A percentile compares a stretch with the other conserved stretches of the same genome.
Conservation (phyloP, 2,797 vertebrate species). For the Ibycter americanus region DNA sequence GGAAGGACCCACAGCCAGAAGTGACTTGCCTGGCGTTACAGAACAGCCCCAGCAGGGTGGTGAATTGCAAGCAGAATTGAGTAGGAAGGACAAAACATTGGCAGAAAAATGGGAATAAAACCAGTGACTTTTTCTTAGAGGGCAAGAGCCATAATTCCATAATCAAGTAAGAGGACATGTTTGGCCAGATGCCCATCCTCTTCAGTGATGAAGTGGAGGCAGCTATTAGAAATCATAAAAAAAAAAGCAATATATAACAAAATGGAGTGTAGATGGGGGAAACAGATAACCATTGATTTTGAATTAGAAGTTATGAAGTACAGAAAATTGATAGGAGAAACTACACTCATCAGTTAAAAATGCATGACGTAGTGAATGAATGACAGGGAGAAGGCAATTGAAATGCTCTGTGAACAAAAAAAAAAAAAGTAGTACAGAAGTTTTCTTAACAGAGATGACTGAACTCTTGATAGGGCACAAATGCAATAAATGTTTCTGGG, state of each 20-base stretch:
- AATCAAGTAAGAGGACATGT: background rate
- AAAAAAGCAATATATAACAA: background rate
- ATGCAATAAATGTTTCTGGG: background rate
- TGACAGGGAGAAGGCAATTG: background rate
- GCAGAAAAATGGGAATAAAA: background rate
- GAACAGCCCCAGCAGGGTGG: background rate
- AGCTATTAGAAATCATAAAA: background rate
- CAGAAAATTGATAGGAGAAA: background rate
- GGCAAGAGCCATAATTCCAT: background rate
- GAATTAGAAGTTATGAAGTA: slow-evolving; percentile 35
- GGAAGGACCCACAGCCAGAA: background rate
- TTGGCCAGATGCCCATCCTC: background rate
- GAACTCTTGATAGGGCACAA: background rate
- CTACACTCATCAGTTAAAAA: background rate
- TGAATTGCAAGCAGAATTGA: background rate
- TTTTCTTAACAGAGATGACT: background rate
- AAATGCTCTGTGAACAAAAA: background rate
- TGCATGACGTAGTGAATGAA: background rate
- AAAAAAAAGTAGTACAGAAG: background rate
- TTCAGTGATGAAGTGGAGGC: background rate
- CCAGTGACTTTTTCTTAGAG: background rate
- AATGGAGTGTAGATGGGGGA: background rate
- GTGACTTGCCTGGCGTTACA: background rate
- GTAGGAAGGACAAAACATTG: background rate
- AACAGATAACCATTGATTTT: slow-evolving; percentile 44